Evolutionary conservation across 2,797 vertebrate species (phyloP).

Genomic region (Lindbergichthys nudifrons): DNA sequence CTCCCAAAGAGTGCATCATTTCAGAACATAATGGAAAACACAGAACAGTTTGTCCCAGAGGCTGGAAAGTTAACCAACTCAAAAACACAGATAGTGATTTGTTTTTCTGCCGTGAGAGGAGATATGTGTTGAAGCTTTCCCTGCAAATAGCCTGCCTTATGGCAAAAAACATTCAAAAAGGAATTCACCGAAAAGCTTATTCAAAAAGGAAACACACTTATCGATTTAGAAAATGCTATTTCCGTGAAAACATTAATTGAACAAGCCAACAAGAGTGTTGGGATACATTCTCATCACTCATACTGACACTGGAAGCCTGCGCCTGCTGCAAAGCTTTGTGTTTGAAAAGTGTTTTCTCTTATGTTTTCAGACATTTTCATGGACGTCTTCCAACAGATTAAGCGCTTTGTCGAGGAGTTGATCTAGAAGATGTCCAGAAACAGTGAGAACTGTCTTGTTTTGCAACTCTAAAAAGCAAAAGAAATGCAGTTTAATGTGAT

Average conservation of each 20-base stretch:
- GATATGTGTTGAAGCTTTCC: not conserved
- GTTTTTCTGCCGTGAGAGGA: not conserved
- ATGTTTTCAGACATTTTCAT: not conserved
- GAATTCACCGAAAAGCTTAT: constrained; percentile 20
- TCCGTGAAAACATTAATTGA: not conserved
- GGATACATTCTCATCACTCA: not conserved
- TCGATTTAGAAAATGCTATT: not conserved
- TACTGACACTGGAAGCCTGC: not conserved
- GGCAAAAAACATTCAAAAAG: constrained; percentile 14
- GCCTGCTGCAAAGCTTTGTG: not conserved
- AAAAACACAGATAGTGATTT: constrained; percentile 9
- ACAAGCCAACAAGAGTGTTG: not conserved
- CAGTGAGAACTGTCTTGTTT: no score
- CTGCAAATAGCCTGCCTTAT: not conserved
- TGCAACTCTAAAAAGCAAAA: no score
- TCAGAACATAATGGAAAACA: constrained; percentile 22
- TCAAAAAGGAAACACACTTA: constrained; percentile 7
- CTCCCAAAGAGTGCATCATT: not conserved
- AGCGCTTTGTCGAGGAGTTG: no score
- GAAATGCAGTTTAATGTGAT: no score
- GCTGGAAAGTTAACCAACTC: constrained; percentile 10
- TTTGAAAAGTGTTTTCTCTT: not conserved
- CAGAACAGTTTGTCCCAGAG: not conserved
- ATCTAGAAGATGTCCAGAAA: no score
- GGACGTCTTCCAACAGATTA: not conserved